These are phyloP conservation scores for Drosophila virilis DNA, from an alignment of 1,140 invertebrate genomes.

Conservation along the genomic window DNA sequence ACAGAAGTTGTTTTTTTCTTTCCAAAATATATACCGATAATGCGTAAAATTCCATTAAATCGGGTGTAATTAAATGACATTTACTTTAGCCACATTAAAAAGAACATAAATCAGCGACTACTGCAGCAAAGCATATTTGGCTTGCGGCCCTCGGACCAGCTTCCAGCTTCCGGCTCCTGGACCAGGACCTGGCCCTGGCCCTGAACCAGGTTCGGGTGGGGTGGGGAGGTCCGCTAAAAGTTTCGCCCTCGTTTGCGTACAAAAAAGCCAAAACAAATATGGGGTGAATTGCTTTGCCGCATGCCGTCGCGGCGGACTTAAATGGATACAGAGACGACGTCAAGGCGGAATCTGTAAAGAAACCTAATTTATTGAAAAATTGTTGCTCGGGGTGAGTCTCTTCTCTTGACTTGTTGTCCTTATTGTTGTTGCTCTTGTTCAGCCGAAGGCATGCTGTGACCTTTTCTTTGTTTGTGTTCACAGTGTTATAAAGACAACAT, in stretches of 20 bases:
- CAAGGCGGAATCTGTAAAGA: constrained; percentile 74
- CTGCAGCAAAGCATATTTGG: constrained; percentile 63
- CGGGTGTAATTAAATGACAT: constrained; percentile 83
- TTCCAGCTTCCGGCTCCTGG: constrained; percentile 15
- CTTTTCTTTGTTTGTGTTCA: constrained; percentile 80
- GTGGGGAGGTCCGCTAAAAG: constrained; percentile 36
- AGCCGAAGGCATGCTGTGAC: constrained; percentile 69
- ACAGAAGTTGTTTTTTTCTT: constrained; percentile 23
- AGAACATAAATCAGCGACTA: constrained; percentile 77
- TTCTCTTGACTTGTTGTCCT: constrained; percentile 25
- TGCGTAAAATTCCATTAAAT: constrained; percentile 83
- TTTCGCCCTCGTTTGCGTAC: constrained; percentile 67
- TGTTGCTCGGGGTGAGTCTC: constrained; percentile 69
- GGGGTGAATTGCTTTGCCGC: constrained; percentile 71
- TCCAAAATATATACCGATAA: constrained; percentile 67
- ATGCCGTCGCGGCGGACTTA: constrained; percentile 35
- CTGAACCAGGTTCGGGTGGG: background rate
- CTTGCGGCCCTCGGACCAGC: constrained; percentile 28
- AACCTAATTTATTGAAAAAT: constrained; percentile 83
- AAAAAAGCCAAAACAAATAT: constrained; percentile 73
- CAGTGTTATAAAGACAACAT: constrained; percentile 82
- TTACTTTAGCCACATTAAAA: constrained; percentile 81
- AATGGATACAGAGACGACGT: constrained; percentile 55
- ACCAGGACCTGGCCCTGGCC: constrained; percentile 18
- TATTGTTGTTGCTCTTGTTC: constrained; percentile 40